Conservation (phyloP, 2,888 invertebrate species). For the Iphiclides podalirius region DNA sequence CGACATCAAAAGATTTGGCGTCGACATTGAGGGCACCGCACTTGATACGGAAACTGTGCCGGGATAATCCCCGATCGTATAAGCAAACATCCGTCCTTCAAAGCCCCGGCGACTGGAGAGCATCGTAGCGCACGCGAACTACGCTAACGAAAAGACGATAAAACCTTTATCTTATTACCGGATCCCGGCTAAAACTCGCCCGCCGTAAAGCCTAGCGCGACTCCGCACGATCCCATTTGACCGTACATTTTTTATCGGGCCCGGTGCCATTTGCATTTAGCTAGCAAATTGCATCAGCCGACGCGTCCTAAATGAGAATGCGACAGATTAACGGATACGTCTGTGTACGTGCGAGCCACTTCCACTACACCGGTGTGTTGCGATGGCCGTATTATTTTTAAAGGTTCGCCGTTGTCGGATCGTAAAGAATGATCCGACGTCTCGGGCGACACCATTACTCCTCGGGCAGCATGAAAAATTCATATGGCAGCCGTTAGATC, state of each 20-base stretch:
- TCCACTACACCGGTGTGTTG: no score
- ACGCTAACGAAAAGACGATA: constrained; percentile 74
- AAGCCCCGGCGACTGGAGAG: constrained; percentile 52
- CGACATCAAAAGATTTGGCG: constrained; percentile 57
- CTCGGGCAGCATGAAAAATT: constrained; percentile 74
- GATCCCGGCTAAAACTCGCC: constrained; percentile 38
- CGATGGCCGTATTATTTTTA: constrained; percentile 63
- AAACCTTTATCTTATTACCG: constrained; percentile 76
- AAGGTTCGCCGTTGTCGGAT: constrained; percentile 65
- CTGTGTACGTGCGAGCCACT: neutral
- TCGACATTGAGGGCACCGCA: constrained; percentile 43
- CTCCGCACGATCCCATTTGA: constrained; percentile 29
- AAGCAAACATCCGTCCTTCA: constrained; percentile 63
- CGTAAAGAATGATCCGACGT: constrained; percentile 77
- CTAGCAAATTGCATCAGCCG: constrained; percentile 5
- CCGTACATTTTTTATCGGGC: constrained; percentile 20
- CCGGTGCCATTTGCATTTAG: constrained; percentile 21
- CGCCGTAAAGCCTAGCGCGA: constrained; percentile 25
- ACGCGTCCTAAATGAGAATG: neutral
- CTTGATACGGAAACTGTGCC: constrained; percentile 55
- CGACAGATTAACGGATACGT: neutral
- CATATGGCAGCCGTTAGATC: constrained; percentile 66
- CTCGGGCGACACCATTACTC: constrained; percentile 71
- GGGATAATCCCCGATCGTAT: constrained; percentile 62
- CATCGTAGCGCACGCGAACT: constrained; percentile 66